phyloP scores from a whole-genome alignment of 2,888 invertebrate species.

The Steinernema hermaphroditum region DNA sequence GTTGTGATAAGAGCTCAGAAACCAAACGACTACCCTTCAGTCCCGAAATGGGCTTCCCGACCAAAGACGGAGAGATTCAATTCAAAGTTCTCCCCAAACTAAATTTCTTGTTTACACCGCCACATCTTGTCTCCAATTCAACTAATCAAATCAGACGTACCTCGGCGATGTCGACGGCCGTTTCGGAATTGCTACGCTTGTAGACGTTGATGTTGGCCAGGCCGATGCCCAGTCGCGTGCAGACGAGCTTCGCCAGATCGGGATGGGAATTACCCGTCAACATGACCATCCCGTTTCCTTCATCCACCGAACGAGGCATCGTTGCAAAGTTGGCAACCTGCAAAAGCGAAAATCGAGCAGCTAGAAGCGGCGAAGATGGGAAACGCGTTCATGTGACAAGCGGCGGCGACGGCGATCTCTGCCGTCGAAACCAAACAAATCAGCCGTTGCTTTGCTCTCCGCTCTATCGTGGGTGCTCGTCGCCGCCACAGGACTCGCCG shows the following conservation, averaged over 20 bases:
- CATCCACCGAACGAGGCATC: slow-evolving; percentile 35
- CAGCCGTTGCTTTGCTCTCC: neutral
- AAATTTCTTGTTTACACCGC: too few relatives aligned
- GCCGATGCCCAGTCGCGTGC: slow-evolving; percentile 38
- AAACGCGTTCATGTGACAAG: neutral
- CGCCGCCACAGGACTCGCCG: neutral
- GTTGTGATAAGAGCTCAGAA: too few relatives aligned
- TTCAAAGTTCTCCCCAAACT: too few relatives aligned
- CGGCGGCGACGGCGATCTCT: too few relatives aligned
- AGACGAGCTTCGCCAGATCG: slow-evolving; percentile 37
- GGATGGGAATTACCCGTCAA: slow-evolving; percentile 44
- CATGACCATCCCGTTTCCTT: slow-evolving; percentile 41
- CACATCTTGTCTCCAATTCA: too few relatives aligned
- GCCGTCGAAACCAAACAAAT: slow-evolving; percentile 5
- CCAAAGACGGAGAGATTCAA: too few relatives aligned
- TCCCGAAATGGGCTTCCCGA: too few relatives aligned
- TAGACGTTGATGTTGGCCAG: slow-evolving; percentile 43
- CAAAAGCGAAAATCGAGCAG: neutral
- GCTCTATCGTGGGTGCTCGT: neutral
- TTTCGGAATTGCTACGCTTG: slow-evolving; percentile 43
- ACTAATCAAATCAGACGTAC: too few relatives aligned
- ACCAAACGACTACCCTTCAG: too few relatives aligned
- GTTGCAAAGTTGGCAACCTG: neutral
- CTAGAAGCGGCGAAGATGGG: neutral
- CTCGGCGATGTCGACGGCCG: slow-evolving; percentile 42